These are phyloP conservation scores for Lagocephalus sceleratus DNA, from an alignment of 2,797 vertebrate genomes.

Conservation along the genomic window DNA sequence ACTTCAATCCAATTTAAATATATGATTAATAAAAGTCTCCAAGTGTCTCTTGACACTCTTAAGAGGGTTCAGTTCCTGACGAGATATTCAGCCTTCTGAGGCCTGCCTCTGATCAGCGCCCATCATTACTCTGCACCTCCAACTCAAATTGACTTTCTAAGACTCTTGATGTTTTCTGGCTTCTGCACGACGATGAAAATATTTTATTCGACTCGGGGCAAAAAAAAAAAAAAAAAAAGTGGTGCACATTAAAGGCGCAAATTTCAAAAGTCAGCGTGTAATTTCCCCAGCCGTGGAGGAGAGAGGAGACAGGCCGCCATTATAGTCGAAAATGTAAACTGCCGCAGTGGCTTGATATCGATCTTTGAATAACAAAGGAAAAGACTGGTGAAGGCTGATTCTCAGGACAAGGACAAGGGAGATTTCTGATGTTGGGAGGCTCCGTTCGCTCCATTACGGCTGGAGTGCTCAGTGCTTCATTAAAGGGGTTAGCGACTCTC, in stretches of 20 bases:
- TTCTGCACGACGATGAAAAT: constrained; percentile 6
- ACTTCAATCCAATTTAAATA: neutral
- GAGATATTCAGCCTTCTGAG: neutral
- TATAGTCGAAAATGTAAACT: neutral
- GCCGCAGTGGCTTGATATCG: neutral
- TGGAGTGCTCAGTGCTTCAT: neutral
- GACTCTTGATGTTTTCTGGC: constrained; percentile 1
- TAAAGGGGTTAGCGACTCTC: neutral
- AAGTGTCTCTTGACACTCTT: neutral
- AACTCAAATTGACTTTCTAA: constrained; percentile 13
- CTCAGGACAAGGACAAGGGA: neutral
- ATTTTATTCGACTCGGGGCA: neutral
- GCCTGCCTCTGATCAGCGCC: neutral
- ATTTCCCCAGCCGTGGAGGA: neutral
- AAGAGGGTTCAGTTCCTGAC: neutral
- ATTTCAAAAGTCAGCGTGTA: neutral
- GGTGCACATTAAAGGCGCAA: neutral
- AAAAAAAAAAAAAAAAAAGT: constrained; percentile 7
- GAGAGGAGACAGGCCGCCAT: neutral
- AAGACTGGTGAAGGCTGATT: neutral
- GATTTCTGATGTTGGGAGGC: neutral
- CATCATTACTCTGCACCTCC: constrained; percentile 13
- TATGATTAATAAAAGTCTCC: neutral
- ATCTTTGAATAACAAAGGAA: neutral
- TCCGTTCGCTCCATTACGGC: neutral